Evolutionary conservation across 2,888 invertebrate genomes (phyloP).

Genomic region (Troides oblongomaculatus): DNA sequence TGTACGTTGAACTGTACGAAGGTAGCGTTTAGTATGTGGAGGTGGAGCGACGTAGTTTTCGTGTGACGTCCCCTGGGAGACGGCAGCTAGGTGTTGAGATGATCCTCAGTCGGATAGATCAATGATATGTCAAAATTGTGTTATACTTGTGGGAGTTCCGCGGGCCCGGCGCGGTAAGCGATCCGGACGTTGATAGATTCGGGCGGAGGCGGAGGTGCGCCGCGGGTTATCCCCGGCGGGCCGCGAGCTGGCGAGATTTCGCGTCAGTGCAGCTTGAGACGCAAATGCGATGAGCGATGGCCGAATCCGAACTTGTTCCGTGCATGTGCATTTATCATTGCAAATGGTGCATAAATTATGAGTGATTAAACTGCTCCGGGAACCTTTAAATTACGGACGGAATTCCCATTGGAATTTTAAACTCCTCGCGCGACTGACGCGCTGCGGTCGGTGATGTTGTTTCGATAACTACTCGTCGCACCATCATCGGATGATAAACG

Average conservation of each 20-base stretch:
- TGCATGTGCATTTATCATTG: constrained; percentile 19
- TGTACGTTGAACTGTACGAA: constrained; percentile 28
- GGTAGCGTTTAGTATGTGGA: constrained; percentile 27
- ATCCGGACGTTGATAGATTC: constrained; percentile 72
- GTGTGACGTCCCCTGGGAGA: constrained; percentile 50
- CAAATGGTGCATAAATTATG: constrained; percentile 17
- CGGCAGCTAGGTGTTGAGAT: constrained; percentile 67
- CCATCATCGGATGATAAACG: too few relatives aligned
- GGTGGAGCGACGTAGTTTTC: constrained; percentile 47
- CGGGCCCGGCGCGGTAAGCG: constrained; percentile 54
- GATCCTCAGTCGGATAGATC: constrained; percentile 69
- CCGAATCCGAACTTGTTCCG: constrained; percentile 11
- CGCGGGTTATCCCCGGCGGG: constrained; percentile 32
- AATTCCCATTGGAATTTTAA: background rate
- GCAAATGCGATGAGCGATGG: constrained; percentile 27
- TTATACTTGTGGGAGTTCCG: constrained; percentile 72
- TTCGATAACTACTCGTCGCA: too few relatives aligned
- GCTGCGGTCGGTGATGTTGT: too few relatives aligned
- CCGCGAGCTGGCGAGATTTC: constrained; percentile 8
- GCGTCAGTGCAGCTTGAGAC: constrained; percentile 28
- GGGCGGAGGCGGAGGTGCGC: constrained; percentile 39
- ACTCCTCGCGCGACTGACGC: too few relatives aligned
- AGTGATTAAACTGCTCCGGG: constrained; percentile 4
- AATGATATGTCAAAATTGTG: constrained; percentile 76
- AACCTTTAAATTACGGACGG: constrained; percentile 6